Evolutionary conservation across 2,888 invertebrate genomes (phyloP).

Genomic region (Lymantria monacha): DNA sequence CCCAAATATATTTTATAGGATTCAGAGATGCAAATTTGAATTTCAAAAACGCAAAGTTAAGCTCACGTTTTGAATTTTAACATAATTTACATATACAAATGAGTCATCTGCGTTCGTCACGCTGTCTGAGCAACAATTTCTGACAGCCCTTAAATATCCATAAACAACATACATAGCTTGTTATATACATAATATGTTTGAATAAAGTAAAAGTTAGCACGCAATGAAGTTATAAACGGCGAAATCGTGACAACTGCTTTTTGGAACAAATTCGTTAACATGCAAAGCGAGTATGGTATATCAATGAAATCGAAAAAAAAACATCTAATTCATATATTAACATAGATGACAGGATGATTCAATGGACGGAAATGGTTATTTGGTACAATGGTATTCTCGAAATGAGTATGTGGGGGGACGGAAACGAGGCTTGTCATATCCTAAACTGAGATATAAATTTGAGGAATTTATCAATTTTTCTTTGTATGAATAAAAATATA

Average conservation of each 20-base stretch:
- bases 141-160: conserved; percentile 13
- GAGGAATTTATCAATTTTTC: conserved; percentile 9
- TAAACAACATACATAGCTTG: conserved; percentile 11
- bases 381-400: conserved; percentile 63
- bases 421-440: conserved; percentile 40
- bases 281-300: conserved; percentile 43
- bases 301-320: conserved; percentile 52
- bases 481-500: too few relatives aligned
- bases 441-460: conserved; percentile 23
- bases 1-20: conserved; percentile 36
- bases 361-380: conserved; percentile 71
- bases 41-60: conserved; percentile 46
- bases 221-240: conserved; percentile 20
- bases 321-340: conserved; percentile 39
- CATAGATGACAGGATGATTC: conserved; percentile 52
- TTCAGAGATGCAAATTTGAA: conserved; percentile 47
- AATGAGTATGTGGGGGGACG: conserved; percentile 39
- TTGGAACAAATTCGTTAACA: conserved; percentile 42
- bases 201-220: conserved; percentile 9
- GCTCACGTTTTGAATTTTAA: conserved; percentile 50
- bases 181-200: conserved; percentile 1
- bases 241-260: conserved; percentile 22
- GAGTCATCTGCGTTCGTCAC: conserved; percentile 56
- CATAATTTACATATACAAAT: conserved; percentile 60
- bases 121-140: conserved; percentile 30